Evolutionary conservation across 2,797 vertebrate genomes (phyloP).

Genomic region (Smutsia gigantea): DNA sequence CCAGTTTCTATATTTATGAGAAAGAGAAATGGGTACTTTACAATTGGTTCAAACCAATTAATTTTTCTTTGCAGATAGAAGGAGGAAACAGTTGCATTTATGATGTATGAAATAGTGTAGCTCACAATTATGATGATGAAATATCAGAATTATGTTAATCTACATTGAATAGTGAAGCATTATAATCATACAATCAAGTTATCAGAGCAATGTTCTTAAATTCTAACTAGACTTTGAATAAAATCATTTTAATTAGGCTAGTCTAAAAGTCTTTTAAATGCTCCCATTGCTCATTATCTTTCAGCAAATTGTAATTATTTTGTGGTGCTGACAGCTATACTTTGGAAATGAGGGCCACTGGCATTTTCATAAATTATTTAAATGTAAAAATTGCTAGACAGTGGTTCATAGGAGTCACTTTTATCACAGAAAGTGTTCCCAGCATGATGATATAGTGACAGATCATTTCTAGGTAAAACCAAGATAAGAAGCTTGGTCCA

Average conservation of each 20-base stretch:
- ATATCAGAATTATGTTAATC: neutral
- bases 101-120: neutral
- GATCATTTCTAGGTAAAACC: constrained; percentile 36
- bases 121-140: neutral
- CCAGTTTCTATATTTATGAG: neutral
- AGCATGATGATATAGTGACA: constrained; percentile 5
- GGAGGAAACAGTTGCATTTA: neutral
- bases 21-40: neutral
- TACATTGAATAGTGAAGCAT: neutral
- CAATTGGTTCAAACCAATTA: neutral
- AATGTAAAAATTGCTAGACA: neutral
- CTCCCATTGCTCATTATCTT: neutral
- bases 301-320: constrained; percentile 44
- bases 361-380: constrained; percentile 65
- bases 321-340: neutral
- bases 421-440: neutral
- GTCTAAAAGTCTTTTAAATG: constrained; percentile 57
- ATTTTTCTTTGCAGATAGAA: neutral
- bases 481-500: constrained; percentile 16
- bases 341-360: neutral
- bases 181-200: neutral
- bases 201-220: neutral
- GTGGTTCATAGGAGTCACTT: constrained; percentile 16
- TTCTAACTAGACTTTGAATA: neutral
- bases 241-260: constrained; percentile 31